Conservation (phyloP, 2,888 invertebrate genomes). For the Sabatieria punctata region DNA sequence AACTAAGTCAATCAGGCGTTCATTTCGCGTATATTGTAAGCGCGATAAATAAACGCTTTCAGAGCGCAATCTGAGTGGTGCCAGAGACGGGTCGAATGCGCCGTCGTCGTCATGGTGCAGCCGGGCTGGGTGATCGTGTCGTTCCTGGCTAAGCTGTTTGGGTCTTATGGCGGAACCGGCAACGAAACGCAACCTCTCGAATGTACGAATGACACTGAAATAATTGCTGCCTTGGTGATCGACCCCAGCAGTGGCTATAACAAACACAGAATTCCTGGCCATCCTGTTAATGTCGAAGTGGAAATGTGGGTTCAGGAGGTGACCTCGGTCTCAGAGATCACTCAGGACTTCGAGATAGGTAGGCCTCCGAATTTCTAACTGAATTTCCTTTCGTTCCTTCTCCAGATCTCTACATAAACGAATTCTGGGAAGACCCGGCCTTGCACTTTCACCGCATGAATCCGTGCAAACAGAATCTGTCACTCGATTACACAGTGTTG, state of each 20-base stretch:
- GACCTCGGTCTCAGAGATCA: conserved; percentile 27
- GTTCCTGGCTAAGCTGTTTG: conserved; percentile 25
- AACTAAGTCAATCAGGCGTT: too few species aligned
- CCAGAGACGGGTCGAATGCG: too few species aligned
- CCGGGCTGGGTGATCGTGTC: conserved; percentile 30
- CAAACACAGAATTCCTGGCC: conserved; percentile 6
- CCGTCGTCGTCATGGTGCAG: too few species aligned
- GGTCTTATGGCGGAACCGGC: conserved; percentile 16
- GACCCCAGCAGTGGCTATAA: conserved; percentile 5
- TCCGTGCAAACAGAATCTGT: conserved; percentile 28
- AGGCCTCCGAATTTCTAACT: neutral
- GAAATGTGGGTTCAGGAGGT: conserved; percentile 22
- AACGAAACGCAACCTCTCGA: neutral
- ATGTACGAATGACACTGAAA: neutral
- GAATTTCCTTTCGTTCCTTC: conserved; percentile 1
- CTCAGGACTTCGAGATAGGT: conserved; percentile 31
- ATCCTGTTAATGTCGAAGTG: conserved; percentile 5
- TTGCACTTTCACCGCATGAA: conserved; percentile 24
- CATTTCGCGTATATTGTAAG: too few species aligned
- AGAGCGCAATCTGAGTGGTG: too few species aligned
- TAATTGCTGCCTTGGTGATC: neutral
- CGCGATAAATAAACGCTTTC: too few species aligned
- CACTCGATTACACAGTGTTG: conserved; percentile 26
- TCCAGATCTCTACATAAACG: conserved; percentile 30
- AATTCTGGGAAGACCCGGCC: conserved; percentile 29